These are phyloP conservation scores for Fringilla coelebs DNA, from an alignment of 2,797 vertebrate genomes.

Conservation along the genomic window DNA sequence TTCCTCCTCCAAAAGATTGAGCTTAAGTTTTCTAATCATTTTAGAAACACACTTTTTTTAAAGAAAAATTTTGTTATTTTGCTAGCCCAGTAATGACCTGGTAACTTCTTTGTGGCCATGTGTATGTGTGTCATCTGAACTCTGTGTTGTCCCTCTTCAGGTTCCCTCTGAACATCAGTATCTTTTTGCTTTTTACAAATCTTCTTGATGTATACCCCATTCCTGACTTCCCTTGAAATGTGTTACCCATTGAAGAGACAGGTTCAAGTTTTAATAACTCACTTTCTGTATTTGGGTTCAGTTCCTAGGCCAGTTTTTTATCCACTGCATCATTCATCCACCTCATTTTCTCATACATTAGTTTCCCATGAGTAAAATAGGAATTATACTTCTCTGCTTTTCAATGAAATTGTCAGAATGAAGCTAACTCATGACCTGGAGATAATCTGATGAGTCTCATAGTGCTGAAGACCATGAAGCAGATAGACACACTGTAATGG, in stretches of 20 bases:
- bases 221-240: not conserved
- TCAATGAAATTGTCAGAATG: not conserved
- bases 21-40: not conserved
- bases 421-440: not conserved
- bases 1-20: not conserved
- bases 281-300: accelerated
- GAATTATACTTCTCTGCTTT: not conserved
- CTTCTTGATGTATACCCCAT: not conserved
- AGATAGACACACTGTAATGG: not conserved
- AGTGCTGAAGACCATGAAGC: not conserved
- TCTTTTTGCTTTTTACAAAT: not conserved
- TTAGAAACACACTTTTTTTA: not conserved
- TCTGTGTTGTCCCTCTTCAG: not conserved
- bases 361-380: not conserved
- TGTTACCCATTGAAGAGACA: not conserved
- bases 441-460: not conserved
- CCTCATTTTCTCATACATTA: not conserved
- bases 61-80: not conserved
- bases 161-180: not conserved
- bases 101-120: not conserved
- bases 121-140: not conserved
- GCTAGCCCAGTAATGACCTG: not conserved
- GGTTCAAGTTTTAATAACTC: not conserved
- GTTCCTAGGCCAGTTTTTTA: not conserved
- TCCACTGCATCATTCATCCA: not conserved